phyloP scores from a whole-genome alignment of 2,888 invertebrate genomes.

The Poecilobothrus nobilitatus region DNA sequence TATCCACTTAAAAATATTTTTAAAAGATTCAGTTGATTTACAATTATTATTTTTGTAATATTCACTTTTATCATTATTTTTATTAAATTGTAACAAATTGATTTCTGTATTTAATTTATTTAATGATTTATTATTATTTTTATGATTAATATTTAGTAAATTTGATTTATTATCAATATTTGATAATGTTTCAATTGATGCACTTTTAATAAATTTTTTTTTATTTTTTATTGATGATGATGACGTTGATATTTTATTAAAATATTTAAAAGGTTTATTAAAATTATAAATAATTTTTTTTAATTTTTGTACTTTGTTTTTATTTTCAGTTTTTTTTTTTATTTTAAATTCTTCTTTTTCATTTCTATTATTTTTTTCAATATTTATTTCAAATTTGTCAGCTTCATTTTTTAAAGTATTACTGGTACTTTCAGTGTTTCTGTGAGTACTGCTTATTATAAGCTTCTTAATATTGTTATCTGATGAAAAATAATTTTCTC shows the following conservation, averaged over 20 bases:
- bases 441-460: background rate
- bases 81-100: too few species aligned
- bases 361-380: background rate
- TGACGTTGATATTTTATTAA: background rate
- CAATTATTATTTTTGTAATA: too few species aligned
- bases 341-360: background rate
- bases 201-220: background rate
- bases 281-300: background rate
- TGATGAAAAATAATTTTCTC: background rate
- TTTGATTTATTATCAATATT: background rate
- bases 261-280: slow-evolving; percentile 2
- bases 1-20: too few species aligned
- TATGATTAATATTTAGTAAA: background rate
- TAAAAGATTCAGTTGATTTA: too few species aligned
- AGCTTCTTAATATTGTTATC: background rate
- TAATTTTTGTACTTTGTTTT: background rate
- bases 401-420: background rate
- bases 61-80: too few species aligned
- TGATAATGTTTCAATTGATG: too few species aligned
- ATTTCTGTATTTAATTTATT: too few species aligned
- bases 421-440: background rate
- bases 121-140: too few species aligned
- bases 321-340: background rate
- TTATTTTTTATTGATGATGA: background rate
- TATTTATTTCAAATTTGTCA: background rate